Evolutionary conservation across 2,113 vertebrate genomes (phyloP), one percentile per base, ranked within the genome.

Genomic region (Synodontis membranacea): DNA sequence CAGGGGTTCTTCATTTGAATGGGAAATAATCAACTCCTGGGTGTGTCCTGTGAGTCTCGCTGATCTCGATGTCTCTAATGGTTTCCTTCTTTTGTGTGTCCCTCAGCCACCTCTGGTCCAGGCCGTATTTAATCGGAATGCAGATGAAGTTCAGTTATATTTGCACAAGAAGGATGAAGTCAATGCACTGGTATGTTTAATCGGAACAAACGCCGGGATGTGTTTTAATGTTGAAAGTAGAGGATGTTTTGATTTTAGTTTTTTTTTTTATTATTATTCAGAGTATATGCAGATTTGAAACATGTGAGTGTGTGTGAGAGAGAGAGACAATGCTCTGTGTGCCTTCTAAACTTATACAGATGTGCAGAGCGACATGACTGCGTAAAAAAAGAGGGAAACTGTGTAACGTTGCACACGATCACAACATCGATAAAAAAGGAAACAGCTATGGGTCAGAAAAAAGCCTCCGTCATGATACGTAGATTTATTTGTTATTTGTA

Each of bases 111-210:
- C 98, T 89, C 93, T 99, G 97, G 96, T 99, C 96, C 98, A 99
- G 95, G 98, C 98, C 91, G 97, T 99, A 95, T 99, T 99, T 93
- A 96, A 95, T 94, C 94, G 96, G 84, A 97, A 98, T 90, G 80
- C 95, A 91, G 98, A 99, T 92, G 98, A 99, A 94, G 97, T 99
- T 90, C 95, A 96, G 88, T 96, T 96, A 80, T 91, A 98, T 91
- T 94, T 99, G 92, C 96, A 94, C 88, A 96, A 97, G 91, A 96
- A 97, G 91, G 97, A 99, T 94, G 97, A 99, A 95, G 97, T 97
- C 93, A 97, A 97, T 60, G 94, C 96, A 82, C 91, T 97, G 98
- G 98, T 99, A 96, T 94, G 96, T 88, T 82, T 64, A 7, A 0
- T 44, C 11, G 4, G 28, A n/a, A 6, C 48, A n/a, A 48, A 62